Evolutionary conservation across 2,888 invertebrate genomes (phyloP).

Genomic region (Phyto melanocephala): DNA sequence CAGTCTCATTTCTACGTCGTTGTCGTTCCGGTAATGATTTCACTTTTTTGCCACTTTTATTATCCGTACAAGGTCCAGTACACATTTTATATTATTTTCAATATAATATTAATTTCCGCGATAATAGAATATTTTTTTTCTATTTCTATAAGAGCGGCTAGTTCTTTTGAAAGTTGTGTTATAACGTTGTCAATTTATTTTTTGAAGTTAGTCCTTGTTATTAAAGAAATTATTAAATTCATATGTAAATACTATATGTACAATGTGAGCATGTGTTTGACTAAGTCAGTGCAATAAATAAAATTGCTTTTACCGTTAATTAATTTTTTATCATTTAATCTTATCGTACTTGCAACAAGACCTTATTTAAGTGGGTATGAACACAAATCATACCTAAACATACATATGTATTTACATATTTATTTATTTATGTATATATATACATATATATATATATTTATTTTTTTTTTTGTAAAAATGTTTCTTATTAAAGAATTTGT

Average conservation of each 20-base stretch:
- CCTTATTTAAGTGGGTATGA: too few species aligned
- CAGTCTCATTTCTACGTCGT: constrained; percentile 45
- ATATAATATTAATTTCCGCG: neutral
- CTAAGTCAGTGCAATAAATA: neutral
- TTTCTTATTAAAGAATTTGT: too few species aligned
- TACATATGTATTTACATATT: too few species aligned
- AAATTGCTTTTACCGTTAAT: constrained; percentile 39
- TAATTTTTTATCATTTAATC: constrained; percentile 51
- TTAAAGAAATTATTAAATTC: neutral
- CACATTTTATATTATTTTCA: constrained; percentile 65
- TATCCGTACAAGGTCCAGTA: constrained; percentile 68
- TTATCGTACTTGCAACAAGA: neutral
- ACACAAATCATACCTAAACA: too few species aligned
- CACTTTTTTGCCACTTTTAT: constrained; percentile 66
- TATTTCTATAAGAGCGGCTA: too few species aligned
- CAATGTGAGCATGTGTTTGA: neutral
- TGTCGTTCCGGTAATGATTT: constrained; percentile 57
- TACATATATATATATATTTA: too few species aligned
- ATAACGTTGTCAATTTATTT: too few species aligned
- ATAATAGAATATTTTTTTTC: neutral
- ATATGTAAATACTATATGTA: too few species aligned
- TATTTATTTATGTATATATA: too few species aligned
- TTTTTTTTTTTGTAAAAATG: too few species aligned
- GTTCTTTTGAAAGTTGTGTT: too few species aligned
- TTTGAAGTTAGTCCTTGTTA: neutral